Base-by-base conservation (phyloP, 2,113 vertebrate genomes). In the Canis aureus region DNA sequence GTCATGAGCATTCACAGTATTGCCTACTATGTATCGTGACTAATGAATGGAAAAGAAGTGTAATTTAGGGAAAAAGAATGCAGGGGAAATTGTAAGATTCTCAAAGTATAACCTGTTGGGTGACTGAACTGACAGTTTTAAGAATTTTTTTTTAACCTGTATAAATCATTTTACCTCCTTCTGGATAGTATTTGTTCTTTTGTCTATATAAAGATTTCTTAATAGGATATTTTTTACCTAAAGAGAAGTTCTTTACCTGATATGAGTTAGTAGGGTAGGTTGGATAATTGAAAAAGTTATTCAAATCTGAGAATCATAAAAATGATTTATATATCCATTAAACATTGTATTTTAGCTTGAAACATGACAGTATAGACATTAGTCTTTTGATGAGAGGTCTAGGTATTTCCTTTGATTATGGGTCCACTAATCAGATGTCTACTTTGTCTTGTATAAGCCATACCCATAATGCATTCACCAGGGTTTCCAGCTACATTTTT, bases 281-380 rank as follows among this genome's bases (percentile, higher is more conserved):
- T 49, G 38, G 35, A 85, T 73, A 79, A 85, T 29, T 78, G 38
- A 67, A 85, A 91, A 91, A 38, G 35, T 74, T 29, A 90, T 23
- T 76, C 62, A 57, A 71, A 38, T 73, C 74, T 88, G 55, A 49
- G 19, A 87, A 92, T 64, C 57, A 43, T 92, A 69, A 95, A 92
- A 73, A 73, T 92, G 66, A 78, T 57, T 78, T 11, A 43, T 55
- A 32, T 3, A 87, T 67, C 59, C 35, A 49, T 76, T 84, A 83
- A 57, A 66, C 59, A 74, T 64, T 90, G 62, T 94, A 73, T 84
- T 78, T 76, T 78, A 69, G 71, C 74, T 64, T 87, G 81, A 92
- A 62, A 92, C 55, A n/a, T n/a, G 62, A 66, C 20, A 29, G 1
- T 80, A 10, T 49, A 95, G n/a, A 80, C 59, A 92, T n/a, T 29